Evolutionary conservation across 1,140 invertebrate genomes (phyloP), one percentile per base, ranked within the genome.

Genomic region (Riptortus pedestris): DNA sequence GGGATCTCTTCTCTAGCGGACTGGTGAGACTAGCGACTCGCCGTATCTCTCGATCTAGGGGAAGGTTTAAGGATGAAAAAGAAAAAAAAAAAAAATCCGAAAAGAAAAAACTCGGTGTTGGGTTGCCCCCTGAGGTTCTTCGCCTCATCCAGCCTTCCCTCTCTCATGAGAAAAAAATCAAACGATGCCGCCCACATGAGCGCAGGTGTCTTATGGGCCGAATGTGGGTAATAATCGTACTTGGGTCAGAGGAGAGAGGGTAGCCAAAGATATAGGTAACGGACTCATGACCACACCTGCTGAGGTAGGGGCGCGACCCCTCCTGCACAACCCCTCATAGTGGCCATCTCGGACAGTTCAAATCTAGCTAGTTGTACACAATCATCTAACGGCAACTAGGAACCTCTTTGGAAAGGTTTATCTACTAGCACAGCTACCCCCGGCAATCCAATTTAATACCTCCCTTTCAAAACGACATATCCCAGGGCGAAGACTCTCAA

Each of bases 31-130:
- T 7, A 5, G 5, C 31, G 14, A 38, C 31, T 38, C 31, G 5
- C 31, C 31, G 31, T 38, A 38, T 38, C 31, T 38, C 31, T 38
- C 14, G 5, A 38, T 38, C 31, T 38, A 38, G 27, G 33, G 59
- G 22, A 29, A 27, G 33, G 59, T 60, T 60, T 60, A 60, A 29
- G 59, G 31, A 38, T 38, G 14, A 14, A 38, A 7, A 38, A 5
- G 14, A 38, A 38, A 38, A 31, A 60, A 60, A 60, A 27, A 31
- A 60, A 38, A 38, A 38, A 38, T 7, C 5, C 31, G 5, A 38
- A 38, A 38, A 38, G 14, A 38, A 38, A 38, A 38, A 38, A 14
- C 31, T 5, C 5, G 14, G 31, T 38, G 31, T 38, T 38, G 31
- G 31, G 31, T 38, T 38, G 5, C 31, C 31, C 14, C 31, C 31